phyloP scores from a whole-genome alignment of 1,140 invertebrate species.

The Megalonaias nervosa region DNA sequence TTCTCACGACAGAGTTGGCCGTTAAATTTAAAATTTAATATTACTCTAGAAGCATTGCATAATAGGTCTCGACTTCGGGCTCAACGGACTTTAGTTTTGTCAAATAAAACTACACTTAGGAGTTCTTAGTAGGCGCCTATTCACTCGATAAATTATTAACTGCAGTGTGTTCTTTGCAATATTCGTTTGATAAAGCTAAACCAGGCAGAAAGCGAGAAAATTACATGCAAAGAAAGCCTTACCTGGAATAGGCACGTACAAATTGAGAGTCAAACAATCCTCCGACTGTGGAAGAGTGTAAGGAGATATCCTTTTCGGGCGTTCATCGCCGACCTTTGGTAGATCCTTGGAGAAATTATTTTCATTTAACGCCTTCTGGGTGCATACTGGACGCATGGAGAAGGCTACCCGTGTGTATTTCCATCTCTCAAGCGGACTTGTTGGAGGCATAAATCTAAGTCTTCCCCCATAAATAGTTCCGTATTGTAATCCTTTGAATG shows the following conservation, averaged over 20 bases:
- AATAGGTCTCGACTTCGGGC: no score
- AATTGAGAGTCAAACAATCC: slow-evolving; percentile 97
- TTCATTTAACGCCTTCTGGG: slow-evolving; percentile 86
- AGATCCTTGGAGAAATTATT: slow-evolving; percentile 75
- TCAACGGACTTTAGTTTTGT: no score
- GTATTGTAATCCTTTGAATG: slow-evolving; percentile 95
- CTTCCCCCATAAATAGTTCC: slow-evolving; percentile 92
- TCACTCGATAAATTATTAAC: no score
- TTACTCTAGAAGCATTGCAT: no score
- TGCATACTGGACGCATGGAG: slow-evolving; percentile 83
- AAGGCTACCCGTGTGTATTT: slow-evolving; percentile 88
- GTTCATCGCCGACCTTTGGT: slow-evolving; percentile 88
- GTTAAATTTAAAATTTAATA: no score
- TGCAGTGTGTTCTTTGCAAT: no score
- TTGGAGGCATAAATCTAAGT: slow-evolving; percentile 95
- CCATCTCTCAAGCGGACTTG: slow-evolving; percentile 85
- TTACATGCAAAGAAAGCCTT: no score
- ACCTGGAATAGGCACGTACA: slow-evolving; percentile 85
- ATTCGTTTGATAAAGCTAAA: no score
- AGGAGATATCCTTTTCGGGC: slow-evolving; percentile 87
- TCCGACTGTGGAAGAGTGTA: slow-evolving; percentile 92
- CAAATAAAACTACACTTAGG: no score
- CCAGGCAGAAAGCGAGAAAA: no score
- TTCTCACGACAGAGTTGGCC: no score
- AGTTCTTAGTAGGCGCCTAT: no score